Conservation (phyloP, 2,888 invertebrate species). For the Tiliacea aurago region DNA sequence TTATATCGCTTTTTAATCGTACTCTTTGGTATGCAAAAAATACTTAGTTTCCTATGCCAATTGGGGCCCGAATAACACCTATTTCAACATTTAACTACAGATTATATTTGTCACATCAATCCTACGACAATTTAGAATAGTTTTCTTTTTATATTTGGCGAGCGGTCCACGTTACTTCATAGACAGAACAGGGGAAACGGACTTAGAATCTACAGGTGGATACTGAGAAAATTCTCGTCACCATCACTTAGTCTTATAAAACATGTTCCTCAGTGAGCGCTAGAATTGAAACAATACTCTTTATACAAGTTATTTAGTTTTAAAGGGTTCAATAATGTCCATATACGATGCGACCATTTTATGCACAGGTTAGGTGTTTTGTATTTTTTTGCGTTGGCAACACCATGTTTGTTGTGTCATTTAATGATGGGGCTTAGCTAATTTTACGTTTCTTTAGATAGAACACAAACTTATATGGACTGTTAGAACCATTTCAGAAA, state of each 20-base stretch:
- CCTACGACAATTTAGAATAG: constrained; percentile 33
- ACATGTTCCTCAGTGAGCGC: constrained; percentile 87
- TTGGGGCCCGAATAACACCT: constrained; percentile 35
- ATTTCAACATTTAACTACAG: constrained; percentile 31
- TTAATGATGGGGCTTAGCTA: constrained; percentile 13
- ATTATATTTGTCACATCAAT: constrained; percentile 7
- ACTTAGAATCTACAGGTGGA: constrained; percentile 82
- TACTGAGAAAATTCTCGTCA: constrained; percentile 83
- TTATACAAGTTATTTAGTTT: constrained; percentile 67
- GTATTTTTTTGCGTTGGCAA: constrained; percentile 8
- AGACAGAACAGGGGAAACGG: constrained; percentile 77
- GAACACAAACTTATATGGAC: constrained; percentile 51
- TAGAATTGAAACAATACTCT: constrained; percentile 86
- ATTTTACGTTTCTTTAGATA: constrained; percentile 6
- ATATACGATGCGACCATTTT: constrained; percentile 38
- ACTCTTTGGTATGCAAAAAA: constrained; percentile 25
- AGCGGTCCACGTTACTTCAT: constrained; percentile 75
- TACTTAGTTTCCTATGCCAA: constrained; percentile 34
- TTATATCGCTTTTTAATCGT: constrained; percentile 25
- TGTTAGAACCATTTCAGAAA: constrained; percentile 51
- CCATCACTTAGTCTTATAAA: constrained; percentile 83
- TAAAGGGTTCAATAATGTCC: constrained; percentile 53
- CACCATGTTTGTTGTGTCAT: constrained; percentile 24
- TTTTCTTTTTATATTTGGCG: constrained; percentile 49
- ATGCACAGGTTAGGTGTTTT: constrained; percentile 15